phyloP scores from a whole-genome alignment of 2,888 invertebrate species.

The Embidobia sp. region DNA sequence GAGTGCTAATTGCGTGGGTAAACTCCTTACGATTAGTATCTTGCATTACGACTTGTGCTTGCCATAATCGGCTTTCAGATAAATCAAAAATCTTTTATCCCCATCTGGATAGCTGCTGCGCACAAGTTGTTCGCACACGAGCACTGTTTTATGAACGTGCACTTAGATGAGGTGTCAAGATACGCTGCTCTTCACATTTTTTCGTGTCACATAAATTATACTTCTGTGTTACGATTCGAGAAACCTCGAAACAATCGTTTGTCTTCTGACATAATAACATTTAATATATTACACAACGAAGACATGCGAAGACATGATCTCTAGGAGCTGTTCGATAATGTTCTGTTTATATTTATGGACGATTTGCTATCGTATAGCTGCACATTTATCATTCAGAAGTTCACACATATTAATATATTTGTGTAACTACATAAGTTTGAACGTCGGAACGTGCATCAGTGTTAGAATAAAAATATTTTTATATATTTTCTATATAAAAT shows the following conservation, averaged over 20 bases:
- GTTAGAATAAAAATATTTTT: no score
- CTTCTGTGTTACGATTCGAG: slow-evolving; percentile 37
- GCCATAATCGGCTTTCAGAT: slow-evolving; percentile 35
- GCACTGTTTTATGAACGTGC: slow-evolving; percentile 21
- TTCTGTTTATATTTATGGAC: no score
- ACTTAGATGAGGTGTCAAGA: slow-evolving; percentile 41
- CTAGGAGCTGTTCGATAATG: no score
- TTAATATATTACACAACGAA: slow-evolving; percentile 28
- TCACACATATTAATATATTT: no score
- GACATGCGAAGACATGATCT: background rate
- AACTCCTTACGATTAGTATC: slow-evolving; percentile 24
- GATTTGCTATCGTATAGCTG: no score
- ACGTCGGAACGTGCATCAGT: no score
- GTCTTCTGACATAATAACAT: slow-evolving; percentile 50
- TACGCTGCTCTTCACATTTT: slow-evolving; percentile 27
- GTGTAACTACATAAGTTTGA: no score
- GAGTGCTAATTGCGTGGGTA: slow-evolving; percentile 41
- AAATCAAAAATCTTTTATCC: slow-evolving; percentile 30
- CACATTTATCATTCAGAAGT: no score
- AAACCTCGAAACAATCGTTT: slow-evolving; percentile 38
- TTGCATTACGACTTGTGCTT: slow-evolving; percentile 26
- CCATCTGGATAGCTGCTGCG: slow-evolving; percentile 9
- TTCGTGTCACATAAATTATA: slow-evolving; percentile 41
- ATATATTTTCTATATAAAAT: no score
- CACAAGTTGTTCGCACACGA: background rate